Conservation (phyloP, 2,888 invertebrate species). For the Aquatica leii region DNA sequence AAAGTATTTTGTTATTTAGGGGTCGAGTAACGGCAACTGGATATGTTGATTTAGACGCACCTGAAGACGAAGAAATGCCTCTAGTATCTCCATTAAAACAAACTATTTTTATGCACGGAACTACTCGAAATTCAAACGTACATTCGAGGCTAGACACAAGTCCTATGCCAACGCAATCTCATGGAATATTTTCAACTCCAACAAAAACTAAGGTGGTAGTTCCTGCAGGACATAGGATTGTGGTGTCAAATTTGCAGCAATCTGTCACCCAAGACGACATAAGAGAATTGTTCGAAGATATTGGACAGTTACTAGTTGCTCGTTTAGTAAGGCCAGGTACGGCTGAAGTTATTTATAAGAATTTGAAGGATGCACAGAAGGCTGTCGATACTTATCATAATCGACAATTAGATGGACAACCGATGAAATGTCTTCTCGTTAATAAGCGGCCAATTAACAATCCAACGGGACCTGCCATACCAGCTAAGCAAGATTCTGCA, state of each 20-base stretch:
- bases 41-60: conserved; percentile 56
- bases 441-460: conserved; percentile 75
- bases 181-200: conserved; percentile 53
- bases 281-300: conserved; percentile 92
- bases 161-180: conserved; percentile 47
- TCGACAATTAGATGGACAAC: conserved; percentile 90
- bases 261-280: conserved; percentile 92
- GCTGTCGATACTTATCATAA: conserved; percentile 95
- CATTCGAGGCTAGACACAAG: conserved; percentile 62
- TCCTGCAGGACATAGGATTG: conserved; percentile 79
- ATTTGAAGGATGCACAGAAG: conserved; percentile 84
- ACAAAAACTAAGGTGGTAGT: conserved; percentile 61
- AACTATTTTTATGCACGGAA: conserved; percentile 46
- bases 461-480: conserved; percentile 63
- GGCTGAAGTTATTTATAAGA: conserved; percentile 91
- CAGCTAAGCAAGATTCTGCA: conserved; percentile 37
- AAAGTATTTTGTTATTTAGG: too few species aligned
- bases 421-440: conserved; percentile 89
- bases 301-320: conserved; percentile 86
- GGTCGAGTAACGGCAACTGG: conserved; percentile 25
- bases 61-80: conserved; percentile 55
- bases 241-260: conserved; percentile 88
- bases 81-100: conserved; percentile 46
- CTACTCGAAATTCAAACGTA: conserved; percentile 47
- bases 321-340: conserved; percentile 86